A percentile compares a stretch with the other conserved stretches of the same genome.
Conservation (phyloP, 2,797 vertebrate genomes). For the Podarcis siculus region DNA sequence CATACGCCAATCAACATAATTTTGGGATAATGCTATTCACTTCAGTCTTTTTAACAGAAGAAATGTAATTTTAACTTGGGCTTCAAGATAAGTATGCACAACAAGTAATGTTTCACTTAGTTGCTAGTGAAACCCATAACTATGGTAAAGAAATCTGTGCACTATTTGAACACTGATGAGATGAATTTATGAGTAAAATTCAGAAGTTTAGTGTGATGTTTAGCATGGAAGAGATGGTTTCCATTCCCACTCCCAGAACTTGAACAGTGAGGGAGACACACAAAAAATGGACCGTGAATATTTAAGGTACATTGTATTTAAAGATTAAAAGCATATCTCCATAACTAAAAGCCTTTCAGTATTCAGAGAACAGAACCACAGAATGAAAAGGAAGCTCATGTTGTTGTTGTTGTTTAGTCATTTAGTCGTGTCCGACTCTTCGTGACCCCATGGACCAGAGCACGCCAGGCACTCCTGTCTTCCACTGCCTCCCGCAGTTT, state of each 20-base stretch:
- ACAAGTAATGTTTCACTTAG: constrained; percentile 63
- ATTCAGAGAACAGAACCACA: neutral
- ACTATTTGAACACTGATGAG: constrained; percentile 41
- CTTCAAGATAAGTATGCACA: constrained; percentile 57
- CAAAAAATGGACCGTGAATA: neutral
- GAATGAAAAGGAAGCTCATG: neutral
- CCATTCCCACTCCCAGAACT: neutral
- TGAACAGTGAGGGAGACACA: no score
- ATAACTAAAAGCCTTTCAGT: neutral
- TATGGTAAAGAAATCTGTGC: constrained; percentile 58
- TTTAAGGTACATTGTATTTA: neutral
- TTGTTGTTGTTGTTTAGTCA: no score
- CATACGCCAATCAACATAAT: constrained; percentile 57
- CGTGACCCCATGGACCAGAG: no score
- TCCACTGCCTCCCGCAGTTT: no score
- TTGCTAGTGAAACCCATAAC: constrained; percentile 69
- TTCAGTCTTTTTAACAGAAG: constrained; percentile 44
- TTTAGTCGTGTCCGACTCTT: no score
- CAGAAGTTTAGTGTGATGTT: constrained; percentile 15
- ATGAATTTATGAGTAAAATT: constrained; percentile 13
- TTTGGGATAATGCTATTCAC: constrained; percentile 56
- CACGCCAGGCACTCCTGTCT: no score
- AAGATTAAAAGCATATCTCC: neutral
- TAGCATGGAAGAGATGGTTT: constrained; percentile 17
- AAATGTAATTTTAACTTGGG: constrained; percentile 63